These are phyloP conservation scores for Venturia canescens DNA, from an alignment of 1,140 invertebrate species.

Conservation along the genomic window DNA sequence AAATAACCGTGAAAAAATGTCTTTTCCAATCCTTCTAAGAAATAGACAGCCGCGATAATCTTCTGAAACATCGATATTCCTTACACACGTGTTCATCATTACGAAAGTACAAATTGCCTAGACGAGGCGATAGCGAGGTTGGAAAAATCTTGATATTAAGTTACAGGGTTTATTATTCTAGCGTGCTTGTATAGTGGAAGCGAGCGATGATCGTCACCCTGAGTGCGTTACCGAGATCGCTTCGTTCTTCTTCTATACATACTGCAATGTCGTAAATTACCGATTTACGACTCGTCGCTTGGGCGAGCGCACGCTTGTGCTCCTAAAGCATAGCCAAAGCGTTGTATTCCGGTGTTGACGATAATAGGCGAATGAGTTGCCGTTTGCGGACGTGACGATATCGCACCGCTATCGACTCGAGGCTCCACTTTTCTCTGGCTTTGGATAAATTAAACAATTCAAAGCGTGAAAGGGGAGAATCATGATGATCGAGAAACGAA, in stretches of 20 bases:
- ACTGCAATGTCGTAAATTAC: conserved; percentile 55
- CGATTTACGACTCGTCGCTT: conserved; percentile 56
- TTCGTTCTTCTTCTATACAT: conserved; percentile 21
- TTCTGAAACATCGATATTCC: background rate
- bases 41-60: too few species aligned
- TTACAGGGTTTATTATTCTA: conserved; percentile 8
- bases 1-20: too few species aligned
- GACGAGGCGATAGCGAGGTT: background rate
- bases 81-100: too few species aligned
- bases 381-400: conserved; percentile 53
- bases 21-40: too few species aligned
- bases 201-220: conserved; percentile 16
- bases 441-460: background rate
- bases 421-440: background rate
- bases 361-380: conserved; percentile 61
- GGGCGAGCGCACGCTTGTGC: conserved; percentile 33
- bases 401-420: conserved; percentile 26
- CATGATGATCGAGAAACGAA: background rate
- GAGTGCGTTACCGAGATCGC: conserved; percentile 45
- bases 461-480: background rate
- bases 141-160: background rate
- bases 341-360: conserved; percentile 39
- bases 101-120: background rate
- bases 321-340: background rate
- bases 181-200: background rate